Evolutionary conservation across 2,888 invertebrate species (phyloP).

Genomic region (Bombylius major): DNA sequence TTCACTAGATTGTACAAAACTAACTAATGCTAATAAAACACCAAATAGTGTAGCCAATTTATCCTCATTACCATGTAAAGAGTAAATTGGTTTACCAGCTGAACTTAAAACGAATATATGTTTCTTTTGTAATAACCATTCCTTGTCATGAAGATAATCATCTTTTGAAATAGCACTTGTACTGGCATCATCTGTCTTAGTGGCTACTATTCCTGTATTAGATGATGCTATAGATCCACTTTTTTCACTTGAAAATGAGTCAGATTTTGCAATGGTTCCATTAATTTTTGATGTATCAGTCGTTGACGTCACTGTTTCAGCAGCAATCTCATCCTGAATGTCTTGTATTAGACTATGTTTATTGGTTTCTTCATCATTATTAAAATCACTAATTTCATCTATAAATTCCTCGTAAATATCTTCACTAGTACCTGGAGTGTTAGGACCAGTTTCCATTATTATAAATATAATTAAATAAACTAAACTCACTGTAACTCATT

Average conservation of each 20-base stretch:
- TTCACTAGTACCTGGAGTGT: conserved; percentile 10
- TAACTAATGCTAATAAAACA: conserved; percentile 86
- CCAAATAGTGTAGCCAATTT: conserved; percentile 89
- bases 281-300: conserved; percentile 9
- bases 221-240: conserved; percentile 11
- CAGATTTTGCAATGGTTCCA: conserved; percentile 17
- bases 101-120: conserved; percentile 91
- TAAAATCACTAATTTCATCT: conserved; percentile 35
- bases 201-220: conserved; percentile 15
- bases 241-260: conserved; percentile 20
- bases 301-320: conserved; percentile 9
- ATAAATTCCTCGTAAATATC: conserved; percentile 60
- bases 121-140: conserved; percentile 70
- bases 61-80: conserved; percentile 85
- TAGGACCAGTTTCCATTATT: conserved; percentile 9
- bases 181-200: conserved; percentile 12
- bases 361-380: conserved; percentile 21
- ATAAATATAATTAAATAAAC: no score
- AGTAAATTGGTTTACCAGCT: conserved; percentile 95
- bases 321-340: conserved; percentile 24
- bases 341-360: conserved; percentile 30
- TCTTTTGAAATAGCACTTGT: conserved; percentile 31
- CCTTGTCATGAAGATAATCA: conserved; percentile 54
- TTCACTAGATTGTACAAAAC: conserved; percentile 70
- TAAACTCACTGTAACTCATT: no score